Evolutionary conservation across 2,888 invertebrate genomes (phyloP).

Genomic region (Cheilosia urbana): DNA sequence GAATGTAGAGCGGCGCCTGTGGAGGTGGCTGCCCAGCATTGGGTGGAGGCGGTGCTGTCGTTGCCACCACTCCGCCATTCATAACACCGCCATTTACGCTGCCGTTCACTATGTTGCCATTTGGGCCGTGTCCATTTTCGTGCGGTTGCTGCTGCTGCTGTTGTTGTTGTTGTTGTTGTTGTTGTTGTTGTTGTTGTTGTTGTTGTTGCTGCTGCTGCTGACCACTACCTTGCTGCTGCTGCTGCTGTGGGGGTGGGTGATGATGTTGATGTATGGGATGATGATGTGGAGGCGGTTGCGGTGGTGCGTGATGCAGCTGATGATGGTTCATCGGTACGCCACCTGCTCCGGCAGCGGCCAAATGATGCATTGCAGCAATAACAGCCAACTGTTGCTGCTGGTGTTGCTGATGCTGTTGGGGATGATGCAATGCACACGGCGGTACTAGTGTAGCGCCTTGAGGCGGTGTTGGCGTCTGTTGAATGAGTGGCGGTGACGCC

Average conservation of each 20-base stretch:
- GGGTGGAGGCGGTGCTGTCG: slow-evolving; percentile 72
- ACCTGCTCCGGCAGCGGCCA: slow-evolving; percentile 70
- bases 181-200: slow-evolving; percentile 78
- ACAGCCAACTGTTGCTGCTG: slow-evolving; percentile 82
- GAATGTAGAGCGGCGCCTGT: slow-evolving; percentile 82
- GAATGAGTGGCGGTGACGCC: slow-evolving; percentile 81
- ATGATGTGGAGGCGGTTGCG: slow-evolving; percentile 77
- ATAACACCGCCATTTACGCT: slow-evolving; percentile 70
- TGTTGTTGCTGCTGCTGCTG: slow-evolving; percentile 76
- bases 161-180: slow-evolving; percentile 75
- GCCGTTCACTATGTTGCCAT: slow-evolving; percentile 73
- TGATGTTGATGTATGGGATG: slow-evolving; percentile 76
- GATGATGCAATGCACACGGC: slow-evolving; percentile 80
- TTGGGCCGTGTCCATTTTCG: slow-evolving; percentile 72
- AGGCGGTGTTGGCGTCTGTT: slow-evolving; percentile 80
- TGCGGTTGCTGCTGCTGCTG: slow-evolving; percentile 78
- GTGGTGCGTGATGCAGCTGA: slow-evolving; percentile 75
- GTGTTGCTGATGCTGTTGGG: slow-evolving; percentile 80
- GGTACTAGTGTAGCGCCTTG: slow-evolving; percentile 81
- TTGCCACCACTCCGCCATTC: slow-evolving; percentile 78
- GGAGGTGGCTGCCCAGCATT: slow-evolving; percentile 77
- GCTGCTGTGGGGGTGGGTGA: slow-evolving; percentile 69
- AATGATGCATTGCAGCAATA: slow-evolving; percentile 82
- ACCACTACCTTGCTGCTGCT: slow-evolving; percentile 49
- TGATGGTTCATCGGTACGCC: slow-evolving; percentile 75